Base-by-base conservation (phyloP, 2,888 invertebrate species). In the Folsomia manolachei region DNA sequence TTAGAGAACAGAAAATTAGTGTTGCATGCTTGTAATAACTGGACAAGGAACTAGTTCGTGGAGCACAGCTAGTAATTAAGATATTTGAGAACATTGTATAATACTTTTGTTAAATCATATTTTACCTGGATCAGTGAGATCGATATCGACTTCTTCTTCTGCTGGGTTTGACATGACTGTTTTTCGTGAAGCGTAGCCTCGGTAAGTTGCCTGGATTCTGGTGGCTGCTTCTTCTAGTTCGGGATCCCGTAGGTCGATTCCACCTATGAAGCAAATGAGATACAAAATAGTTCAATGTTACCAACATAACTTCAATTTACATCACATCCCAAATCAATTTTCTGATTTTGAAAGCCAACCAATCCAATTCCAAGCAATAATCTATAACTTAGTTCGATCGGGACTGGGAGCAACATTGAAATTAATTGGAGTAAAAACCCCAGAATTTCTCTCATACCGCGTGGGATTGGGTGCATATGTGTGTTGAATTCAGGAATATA, bases 111-210 rank as follows among this genome's bases (percentile, higher is more conserved):
- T 23, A 21, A 2, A 60, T 51, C n/a, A n/a, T n/a, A n/a, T n/a
- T n/a, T 75, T 75, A 79, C 80, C 80, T 78, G 80, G 80, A 75
- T 80, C 80, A 70, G 79, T 78, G 51, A 80, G 77, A 75, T 80
- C 79, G 72, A 80, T 80, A 72, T 80, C 80, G 70, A 80, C 72
- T 14, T 74, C 62, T 27, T 64, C 51, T 26, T 62, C 63, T 27
- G 26, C 27, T n/a, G 19, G 14, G 19, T 21, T 27, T 2, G 56
- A 11, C 56, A 56, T 70, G 64, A 75, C 63, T 62, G 68, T 27
- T 66, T 74, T 76, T 70, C 79, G 77, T 70, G 78, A 69, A 65
- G 67, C 71, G 66, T 80, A 79, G 63, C 80, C 79, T 71, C 80
- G 73, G 71, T 76, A 80, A 66, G 79, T 76, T 63, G 80, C 79